Percentiles rank a stretch among this genome's conserved stretches.
Conservation (phyloP, 2,113 vertebrate genomes). For the Pelobates fuscus region DNA sequence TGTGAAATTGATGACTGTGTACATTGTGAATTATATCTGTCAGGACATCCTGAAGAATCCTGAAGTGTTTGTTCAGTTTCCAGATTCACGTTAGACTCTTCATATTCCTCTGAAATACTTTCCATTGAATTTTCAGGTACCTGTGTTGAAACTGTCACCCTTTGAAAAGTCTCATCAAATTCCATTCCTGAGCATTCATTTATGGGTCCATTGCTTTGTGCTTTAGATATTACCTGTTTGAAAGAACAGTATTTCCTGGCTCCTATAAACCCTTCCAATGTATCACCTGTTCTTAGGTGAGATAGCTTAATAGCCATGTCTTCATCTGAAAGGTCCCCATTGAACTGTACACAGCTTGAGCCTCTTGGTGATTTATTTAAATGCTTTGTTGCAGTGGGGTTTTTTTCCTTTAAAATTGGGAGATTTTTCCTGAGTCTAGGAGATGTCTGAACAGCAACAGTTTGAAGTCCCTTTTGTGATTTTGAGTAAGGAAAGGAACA, state of each 20-base stretch:
- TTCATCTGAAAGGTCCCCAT: slow-evolving; percentile 64
- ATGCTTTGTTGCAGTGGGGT: slow-evolving; percentile 65
- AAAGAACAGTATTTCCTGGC: slow-evolving; percentile 30
- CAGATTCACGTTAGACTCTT: slow-evolving; percentile 9
- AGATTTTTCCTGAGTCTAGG: slow-evolving; percentile 79
- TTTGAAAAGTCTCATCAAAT: slow-evolving; percentile 56
- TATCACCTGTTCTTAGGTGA: slow-evolving; percentile 59
- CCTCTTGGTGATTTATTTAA: slow-evolving; percentile 66
- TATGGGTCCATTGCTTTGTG: slow-evolving; percentile 72
- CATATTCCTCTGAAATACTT: slow-evolving; percentile 55
- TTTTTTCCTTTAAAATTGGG: slow-evolving; percentile 71
- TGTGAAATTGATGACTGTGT: slow-evolving; percentile 35
- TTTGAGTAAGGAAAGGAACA: slow-evolving; percentile 62
- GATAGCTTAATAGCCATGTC: slow-evolving; percentile 66
- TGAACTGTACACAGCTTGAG: slow-evolving; percentile 61
- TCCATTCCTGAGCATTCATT: slow-evolving; percentile 51
- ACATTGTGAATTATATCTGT: slow-evolving; percentile 47
- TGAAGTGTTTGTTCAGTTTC: neutral
- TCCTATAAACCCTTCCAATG: slow-evolving; percentile 55
- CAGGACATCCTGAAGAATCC: neutral
- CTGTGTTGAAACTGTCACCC: slow-evolving; percentile 66
- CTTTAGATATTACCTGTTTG: slow-evolving; percentile 56
- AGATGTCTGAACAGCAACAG: slow-evolving; percentile 77
- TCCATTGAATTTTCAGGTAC: slow-evolving; percentile 69
- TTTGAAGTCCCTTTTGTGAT: slow-evolving; percentile 65